Evolutionary conservation across 2,888 invertebrate genomes (phyloP).

Genomic region (Microplitis manilae): DNA sequence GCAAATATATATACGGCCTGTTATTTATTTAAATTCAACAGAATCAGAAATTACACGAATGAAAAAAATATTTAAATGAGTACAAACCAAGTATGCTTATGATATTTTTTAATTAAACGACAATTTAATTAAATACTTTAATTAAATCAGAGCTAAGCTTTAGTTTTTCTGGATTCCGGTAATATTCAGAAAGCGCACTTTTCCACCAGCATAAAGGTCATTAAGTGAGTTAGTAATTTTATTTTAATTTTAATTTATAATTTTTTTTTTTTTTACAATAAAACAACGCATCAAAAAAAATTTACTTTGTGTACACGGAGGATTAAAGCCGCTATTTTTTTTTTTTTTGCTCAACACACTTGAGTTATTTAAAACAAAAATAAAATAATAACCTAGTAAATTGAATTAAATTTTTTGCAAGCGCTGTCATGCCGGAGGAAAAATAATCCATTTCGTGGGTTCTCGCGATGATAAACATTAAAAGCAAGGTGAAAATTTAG

Average conservation of each 20-base stretch:
- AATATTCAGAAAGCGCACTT: constrained; percentile 11
- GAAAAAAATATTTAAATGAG: neutral
- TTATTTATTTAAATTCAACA: too few relatives aligned
- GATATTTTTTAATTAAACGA: constrained; percentile 54
- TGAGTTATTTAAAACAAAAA: neutral
- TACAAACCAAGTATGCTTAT: neutral
- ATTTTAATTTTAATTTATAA: neutral
- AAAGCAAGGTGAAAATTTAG: neutral
- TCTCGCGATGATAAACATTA: neutral
- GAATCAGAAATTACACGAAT: too few relatives aligned
- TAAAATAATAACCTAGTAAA: neutral
- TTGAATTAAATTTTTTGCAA: neutral
- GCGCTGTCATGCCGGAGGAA: neutral
- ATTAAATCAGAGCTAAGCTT: constrained; percentile 43
- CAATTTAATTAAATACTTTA: constrained; percentile 55
- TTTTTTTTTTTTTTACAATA: constrained; percentile 8
- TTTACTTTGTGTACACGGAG: neutral
- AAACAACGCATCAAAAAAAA: neutral
- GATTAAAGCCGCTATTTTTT: neutral
- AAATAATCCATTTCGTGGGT: neutral
- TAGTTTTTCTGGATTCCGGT: constrained; percentile 5
- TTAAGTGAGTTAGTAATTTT: neutral
- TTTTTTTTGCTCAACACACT: neutral
- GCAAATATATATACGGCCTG: too few relatives aligned
- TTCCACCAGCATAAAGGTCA: neutral